Percentiles rank a stretch among this genome's conserved stretches.
Evolutionary conservation across 2,888 invertebrate species (phyloP).

Genomic region (Meloe dianella): DNA sequence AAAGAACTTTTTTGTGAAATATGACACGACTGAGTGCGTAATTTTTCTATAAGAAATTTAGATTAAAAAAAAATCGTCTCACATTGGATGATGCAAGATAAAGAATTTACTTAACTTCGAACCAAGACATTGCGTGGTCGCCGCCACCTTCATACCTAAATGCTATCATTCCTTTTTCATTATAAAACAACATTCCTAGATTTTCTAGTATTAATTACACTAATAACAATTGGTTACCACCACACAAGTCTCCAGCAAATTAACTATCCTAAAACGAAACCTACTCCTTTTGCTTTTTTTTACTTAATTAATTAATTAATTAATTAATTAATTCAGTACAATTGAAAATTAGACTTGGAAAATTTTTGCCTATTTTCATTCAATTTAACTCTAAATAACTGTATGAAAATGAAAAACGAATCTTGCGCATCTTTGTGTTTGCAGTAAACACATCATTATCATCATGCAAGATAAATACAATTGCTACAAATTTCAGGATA

Average conservation of each 20-base stretch:
- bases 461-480: constrained; percentile 21
- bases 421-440: too few relatives aligned
- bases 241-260: constrained; percentile 29
- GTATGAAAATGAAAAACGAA: too few relatives aligned
- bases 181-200: constrained; percentile 33
- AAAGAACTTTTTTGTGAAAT: constrained; percentile 26
- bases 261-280: constrained; percentile 30
- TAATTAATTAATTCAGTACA: constrained; percentile 46
- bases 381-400: too few relatives aligned
- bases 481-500: constrained; percentile 36
- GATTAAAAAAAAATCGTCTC: not conserved
- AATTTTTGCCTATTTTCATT: constrained; percentile 20
- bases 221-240: constrained; percentile 37
- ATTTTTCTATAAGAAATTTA: constrained; percentile 15
- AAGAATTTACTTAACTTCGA: constrained; percentile 28
- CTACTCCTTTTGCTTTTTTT: constrained; percentile 22
- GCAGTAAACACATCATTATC: too few relatives aligned
- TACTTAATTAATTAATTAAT: too few relatives aligned
- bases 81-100: constrained; percentile 40
- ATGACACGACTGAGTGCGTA: constrained; percentile 34
- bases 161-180: not conserved
- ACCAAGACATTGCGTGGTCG: constrained; percentile 33
- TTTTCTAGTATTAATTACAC: constrained; percentile 29
- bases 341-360: constrained; percentile 47
- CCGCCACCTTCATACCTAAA: constrained; percentile 28